Evolutionary conservation across 2,888 invertebrate species (phyloP).

Genomic region (Campoplex capitator): DNA sequence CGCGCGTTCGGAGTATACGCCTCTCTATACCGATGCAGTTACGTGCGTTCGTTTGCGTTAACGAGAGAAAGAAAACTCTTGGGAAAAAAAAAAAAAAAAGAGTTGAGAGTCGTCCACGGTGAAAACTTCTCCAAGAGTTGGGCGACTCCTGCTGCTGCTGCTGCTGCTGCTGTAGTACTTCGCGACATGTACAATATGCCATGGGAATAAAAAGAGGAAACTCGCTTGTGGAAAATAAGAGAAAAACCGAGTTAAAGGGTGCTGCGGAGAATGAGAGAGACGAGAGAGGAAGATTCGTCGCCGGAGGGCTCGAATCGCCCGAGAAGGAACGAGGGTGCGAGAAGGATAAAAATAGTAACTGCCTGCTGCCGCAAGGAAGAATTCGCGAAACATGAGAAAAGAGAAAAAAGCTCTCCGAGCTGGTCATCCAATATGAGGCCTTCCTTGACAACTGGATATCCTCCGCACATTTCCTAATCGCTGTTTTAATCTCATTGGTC

Average conservation of each 20-base stretch:
- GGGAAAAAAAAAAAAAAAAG: neutral
- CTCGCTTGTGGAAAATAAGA: neutral
- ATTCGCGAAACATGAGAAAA: constrained; percentile 7
- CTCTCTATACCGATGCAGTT: no score
- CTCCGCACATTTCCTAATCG: constrained; percentile 12
- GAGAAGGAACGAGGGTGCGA: constrained; percentile 29
- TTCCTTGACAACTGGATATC: constrained; percentile 1
- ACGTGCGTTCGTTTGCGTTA: neutral
- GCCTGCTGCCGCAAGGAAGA: constrained; percentile 26
- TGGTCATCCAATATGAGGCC: constrained; percentile 2
- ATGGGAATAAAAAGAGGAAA: constrained; percentile 19
- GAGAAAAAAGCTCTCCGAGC: constrained; percentile 28
- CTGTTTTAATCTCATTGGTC: neutral
- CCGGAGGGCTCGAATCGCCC: constrained; percentile 28
- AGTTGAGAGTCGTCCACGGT: constrained; percentile 47
- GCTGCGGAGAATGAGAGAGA: neutral
- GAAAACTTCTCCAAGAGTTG: constrained; percentile 4
- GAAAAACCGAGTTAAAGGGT: neutral
- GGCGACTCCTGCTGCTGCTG: neutral
- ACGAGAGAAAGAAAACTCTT: constrained; percentile 11
- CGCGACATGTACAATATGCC: constrained; percentile 31
- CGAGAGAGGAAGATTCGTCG: constrained; percentile 16
- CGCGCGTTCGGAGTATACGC: no score
- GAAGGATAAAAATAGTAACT: neutral
- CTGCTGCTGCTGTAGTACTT: neutral